Conservation (phyloP, 2,888 invertebrate species). For the Cheilosia scutellata region DNA sequence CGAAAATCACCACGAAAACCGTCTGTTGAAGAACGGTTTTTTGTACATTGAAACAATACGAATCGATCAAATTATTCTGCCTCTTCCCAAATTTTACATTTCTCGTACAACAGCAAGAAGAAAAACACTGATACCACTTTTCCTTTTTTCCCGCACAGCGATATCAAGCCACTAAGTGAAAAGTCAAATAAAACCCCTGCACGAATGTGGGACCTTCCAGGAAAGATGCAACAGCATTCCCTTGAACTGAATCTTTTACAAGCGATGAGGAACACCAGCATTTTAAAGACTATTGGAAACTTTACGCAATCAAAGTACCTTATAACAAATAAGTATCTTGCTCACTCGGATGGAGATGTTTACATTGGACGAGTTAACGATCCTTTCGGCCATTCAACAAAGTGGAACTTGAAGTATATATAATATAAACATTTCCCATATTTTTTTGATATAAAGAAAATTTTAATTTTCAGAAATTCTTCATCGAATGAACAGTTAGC, state of each 20-base stretch:
- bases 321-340: constrained; percentile 60
- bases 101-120: no score
- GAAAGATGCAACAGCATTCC: constrained; percentile 35
- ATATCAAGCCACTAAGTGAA: not conserved
- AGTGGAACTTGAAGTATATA: constrained; percentile 80
- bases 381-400: constrained; percentile 83
- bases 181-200: not conserved
- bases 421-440: constrained; percentile 13
- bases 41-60: no score
- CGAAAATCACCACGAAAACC: no score
- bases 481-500: constrained; percentile 77
- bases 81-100: no score
- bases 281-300: constrained; percentile 33
- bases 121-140: no score
- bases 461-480: constrained; percentile 59
- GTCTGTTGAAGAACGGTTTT: no score
- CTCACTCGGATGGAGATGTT: constrained; percentile 78
- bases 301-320: constrained; percentile 75
- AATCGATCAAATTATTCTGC: no score
- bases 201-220: constrained; percentile 69
- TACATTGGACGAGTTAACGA: constrained; percentile 83
- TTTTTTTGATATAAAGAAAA: not conserved
- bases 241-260: constrained; percentile 23
- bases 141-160: not conserved
- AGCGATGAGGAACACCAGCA: constrained; percentile 14